Base-by-base conservation (phyloP, 2,797 vertebrate genomes). In the Rhinoraja longicauda region DNA sequence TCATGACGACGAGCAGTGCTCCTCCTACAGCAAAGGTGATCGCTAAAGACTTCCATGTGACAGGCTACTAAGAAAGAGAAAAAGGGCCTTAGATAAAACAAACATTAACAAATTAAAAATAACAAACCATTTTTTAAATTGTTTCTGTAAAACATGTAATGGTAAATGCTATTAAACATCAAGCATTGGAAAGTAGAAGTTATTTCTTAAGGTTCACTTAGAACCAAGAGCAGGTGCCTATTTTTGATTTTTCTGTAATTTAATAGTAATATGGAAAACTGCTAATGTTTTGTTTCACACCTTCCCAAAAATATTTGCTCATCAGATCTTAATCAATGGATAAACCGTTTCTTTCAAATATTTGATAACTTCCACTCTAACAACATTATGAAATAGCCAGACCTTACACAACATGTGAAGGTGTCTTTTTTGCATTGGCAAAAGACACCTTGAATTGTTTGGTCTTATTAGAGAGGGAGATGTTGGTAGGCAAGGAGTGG, bases 11-110 rank as follows among this genome's bases (percentile, higher is more conserved):
- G 77, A 99, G 94, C 93, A 98, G 93, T 32, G 95, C 93, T 9
- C 98, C 98, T 3, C 99, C 98, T 9, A 99, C 82, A 2, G 97
- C 97, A 94, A 97, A 96, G 0, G 98, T 98, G 79, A 98, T 13
- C 0, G 96, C 98, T 94, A 99, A 96, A 90, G 98, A 98, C 94
- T 97, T 98, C 99, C 99, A 99, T 0, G 98, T 97, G 93, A 99
- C 98, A 24, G 98, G 97, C 98, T 99, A 96, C 91, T 90, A 86
- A 94, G 91, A 93, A 92, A 94, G 94, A 94, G 93, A 9, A 93
- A 76, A 1, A 21, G 39, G 6, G 64, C 77, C 59, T 93, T 72
- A 57, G 84, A 64, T n/a, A 84, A 62, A 73, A 72, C n/a, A 3
- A 57, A 39, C 10, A 39, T 67, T 67, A 67, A 73, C 15, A 39